Conservation (phyloP, 2,888 invertebrate genomes). For the Drosophila subquinaria region DNA sequence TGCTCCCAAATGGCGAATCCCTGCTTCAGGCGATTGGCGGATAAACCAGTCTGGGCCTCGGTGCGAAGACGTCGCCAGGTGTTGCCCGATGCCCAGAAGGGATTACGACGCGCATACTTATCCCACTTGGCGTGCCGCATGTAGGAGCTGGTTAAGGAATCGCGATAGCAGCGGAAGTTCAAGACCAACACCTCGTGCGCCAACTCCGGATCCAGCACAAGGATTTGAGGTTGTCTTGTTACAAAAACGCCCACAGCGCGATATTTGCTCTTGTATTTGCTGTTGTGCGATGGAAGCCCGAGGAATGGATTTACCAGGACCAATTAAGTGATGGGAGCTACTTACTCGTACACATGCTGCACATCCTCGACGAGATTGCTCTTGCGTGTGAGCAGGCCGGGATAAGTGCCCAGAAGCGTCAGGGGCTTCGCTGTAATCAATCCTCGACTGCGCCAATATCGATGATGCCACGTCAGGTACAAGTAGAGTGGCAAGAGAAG, state of each 20-base stretch:
- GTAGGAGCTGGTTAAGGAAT: conserved; percentile 73
- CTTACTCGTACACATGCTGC: conserved; percentile 84
- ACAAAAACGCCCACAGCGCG: conserved; percentile 85
- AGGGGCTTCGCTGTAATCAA: conserved; percentile 83
- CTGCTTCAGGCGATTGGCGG: conserved; percentile 80
- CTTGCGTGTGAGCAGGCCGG: conserved; percentile 69
- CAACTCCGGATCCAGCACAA: conserved; percentile 84
- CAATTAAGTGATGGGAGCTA: not conserved
- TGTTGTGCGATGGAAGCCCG: conserved; percentile 37
- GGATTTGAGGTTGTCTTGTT: conserved; percentile 81
- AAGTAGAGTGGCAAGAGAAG: conserved; percentile 64
- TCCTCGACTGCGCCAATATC: conserved; percentile 84
- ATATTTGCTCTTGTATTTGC: conserved; percentile 78
- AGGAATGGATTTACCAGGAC: not conserved
- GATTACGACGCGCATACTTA: conserved; percentile 85
- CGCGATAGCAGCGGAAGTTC: conserved; percentile 83
- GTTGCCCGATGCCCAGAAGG: conserved; percentile 85
- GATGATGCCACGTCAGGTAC: conserved; percentile 81
- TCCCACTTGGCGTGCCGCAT: conserved; percentile 84
- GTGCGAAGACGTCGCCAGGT: conserved; percentile 86
- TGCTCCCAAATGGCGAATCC: conserved; percentile 70
- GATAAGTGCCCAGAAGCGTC: conserved; percentile 83
- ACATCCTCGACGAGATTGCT: conserved; percentile 82
- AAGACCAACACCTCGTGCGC: conserved; percentile 84
- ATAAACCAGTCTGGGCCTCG: conserved; percentile 86